Evolutionary conservation across 2,797 vertebrate genomes (phyloP).

Genomic region (Syngnathus rostellatus): DNA sequence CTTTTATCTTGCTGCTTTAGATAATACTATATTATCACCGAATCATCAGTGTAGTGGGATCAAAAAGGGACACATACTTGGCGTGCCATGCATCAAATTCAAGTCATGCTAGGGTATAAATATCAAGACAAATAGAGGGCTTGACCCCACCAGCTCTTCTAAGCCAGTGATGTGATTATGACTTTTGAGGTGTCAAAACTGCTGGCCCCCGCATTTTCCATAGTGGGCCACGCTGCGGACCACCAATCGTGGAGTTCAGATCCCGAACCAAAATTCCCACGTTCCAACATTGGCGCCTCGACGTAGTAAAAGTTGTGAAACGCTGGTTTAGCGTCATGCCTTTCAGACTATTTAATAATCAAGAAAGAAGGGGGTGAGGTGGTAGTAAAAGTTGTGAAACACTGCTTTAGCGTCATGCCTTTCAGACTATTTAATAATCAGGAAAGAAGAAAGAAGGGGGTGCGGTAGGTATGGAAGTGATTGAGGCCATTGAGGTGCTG

Average conservation of each 20-base stretch:
- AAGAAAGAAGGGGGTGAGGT: conserved; percentile 2
- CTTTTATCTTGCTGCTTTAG: background rate
- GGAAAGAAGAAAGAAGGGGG: conserved; percentile 21
- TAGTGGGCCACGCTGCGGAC: background rate
- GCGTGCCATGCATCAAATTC: background rate
- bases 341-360: background rate
- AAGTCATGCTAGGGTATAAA: conserved; percentile 13
- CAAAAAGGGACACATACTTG: conserved; percentile 1
- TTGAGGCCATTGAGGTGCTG: conserved; percentile 41
- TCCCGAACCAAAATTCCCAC: background rate
- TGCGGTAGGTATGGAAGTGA: background rate
- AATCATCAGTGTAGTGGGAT: conserved; percentile 1
- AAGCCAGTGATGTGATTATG: conserved; percentile 26
- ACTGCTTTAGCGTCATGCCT: background rate
- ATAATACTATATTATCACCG: background rate
- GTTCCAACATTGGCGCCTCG: background rate
- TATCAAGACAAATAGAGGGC: conserved; percentile 20
- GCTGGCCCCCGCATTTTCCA: conserved; percentile 33
- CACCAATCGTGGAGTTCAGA: background rate
- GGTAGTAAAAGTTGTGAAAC: too few relatives aligned
- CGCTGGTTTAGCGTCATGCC: background rate
- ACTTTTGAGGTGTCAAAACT: conserved; percentile 31
- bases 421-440: conserved; percentile 2
- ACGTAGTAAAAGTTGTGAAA: too few relatives aligned
- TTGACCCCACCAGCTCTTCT: conserved; percentile 20